Conservation (phyloP, 2,888 invertebrate species). For the Habrosyne pyritoides region DNA sequence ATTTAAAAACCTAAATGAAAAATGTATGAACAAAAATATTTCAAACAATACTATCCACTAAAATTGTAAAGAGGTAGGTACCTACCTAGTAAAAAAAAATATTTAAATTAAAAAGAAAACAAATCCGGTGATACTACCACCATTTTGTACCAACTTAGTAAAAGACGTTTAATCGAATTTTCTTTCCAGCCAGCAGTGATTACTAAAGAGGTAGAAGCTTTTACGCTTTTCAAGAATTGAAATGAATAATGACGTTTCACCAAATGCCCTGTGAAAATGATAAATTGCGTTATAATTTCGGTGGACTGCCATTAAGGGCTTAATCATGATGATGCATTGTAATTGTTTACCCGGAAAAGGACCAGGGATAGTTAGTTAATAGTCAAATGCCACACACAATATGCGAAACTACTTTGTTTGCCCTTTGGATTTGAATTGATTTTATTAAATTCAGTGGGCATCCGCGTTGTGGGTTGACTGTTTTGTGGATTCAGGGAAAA, state of each 20-base stretch:
- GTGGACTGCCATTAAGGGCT: conserved; percentile 43
- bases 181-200: conserved; percentile 35
- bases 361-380: conserved; percentile 19
- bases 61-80: too few relatives aligned
- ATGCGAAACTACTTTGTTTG: neutral
- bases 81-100: too few relatives aligned
- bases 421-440: neutral
- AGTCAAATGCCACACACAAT: conserved; percentile 17
- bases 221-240: conserved; percentile 49
- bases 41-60: too few relatives aligned
- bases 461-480: neutral
- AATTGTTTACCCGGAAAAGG: conserved; percentile 26
- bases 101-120: too few relatives aligned
- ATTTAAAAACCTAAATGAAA: too few relatives aligned
- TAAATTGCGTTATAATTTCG: conserved; percentile 66
- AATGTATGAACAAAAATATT: too few relatives aligned
- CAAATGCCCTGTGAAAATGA: conserved; percentile 59
- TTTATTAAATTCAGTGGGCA: neutral
- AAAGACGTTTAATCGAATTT: neutral
- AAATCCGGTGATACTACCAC: neutral
- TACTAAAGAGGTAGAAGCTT: conserved; percentile 42
- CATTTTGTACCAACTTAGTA: neutral
- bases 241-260: conserved; percentile 66
- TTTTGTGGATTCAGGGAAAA: neutral
- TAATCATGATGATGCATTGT: conserved; percentile 43